Percentiles rank a stretch among this genome's conserved stretches.
Evolutionary conservation across 2,797 vertebrate species (phyloP).

Genomic region (Erethizon dorsatum): DNA sequence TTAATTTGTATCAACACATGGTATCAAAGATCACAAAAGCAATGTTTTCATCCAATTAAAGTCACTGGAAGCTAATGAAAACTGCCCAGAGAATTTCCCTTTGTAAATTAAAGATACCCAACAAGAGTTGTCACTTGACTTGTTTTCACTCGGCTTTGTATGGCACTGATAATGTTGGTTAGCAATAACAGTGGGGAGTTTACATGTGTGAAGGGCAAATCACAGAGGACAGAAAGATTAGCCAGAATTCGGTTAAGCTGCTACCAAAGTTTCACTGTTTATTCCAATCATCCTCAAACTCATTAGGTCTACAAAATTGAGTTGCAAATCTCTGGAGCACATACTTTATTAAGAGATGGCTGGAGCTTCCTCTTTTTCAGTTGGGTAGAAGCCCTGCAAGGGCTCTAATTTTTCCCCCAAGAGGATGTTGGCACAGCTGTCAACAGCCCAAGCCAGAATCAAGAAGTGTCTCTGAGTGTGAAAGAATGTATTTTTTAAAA

Average conservation of each 20-base stretch:
- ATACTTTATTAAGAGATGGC: slow-evolving; percentile 74
- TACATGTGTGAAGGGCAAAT: slow-evolving; percentile 75
- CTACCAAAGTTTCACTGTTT: slow-evolving; percentile 74
- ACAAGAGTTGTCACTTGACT: background rate
- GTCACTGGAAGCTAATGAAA: slow-evolving; percentile 82
- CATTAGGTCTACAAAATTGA: slow-evolving; percentile 80
- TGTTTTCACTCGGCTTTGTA: slow-evolving; percentile 36
- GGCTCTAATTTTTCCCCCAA: background rate
- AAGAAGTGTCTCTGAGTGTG: slow-evolving; percentile 47
- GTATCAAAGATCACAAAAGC: slow-evolving; percentile 85
- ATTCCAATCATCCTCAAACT: slow-evolving; percentile 80
- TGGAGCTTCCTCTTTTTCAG: slow-evolving; percentile 66
- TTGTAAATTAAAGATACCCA: slow-evolving; percentile 78
- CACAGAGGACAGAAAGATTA: slow-evolving; percentile 73
- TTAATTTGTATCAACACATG: slow-evolving; percentile 85
- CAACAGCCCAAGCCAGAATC: slow-evolving; percentile 48
- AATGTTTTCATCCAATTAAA: slow-evolving; percentile 86
- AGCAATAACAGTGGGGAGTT: slow-evolving; percentile 61
- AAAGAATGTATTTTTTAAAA: slow-evolving; percentile 67
- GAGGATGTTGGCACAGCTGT: slow-evolving; percentile 66
- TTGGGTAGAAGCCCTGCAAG: slow-evolving; percentile 67
- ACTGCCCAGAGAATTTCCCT: slow-evolving; percentile 82
- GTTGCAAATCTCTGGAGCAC: slow-evolving; percentile 75
- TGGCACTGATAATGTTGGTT: slow-evolving; percentile 71
- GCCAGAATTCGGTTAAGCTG: slow-evolving; percentile 70